Conservation (phyloP, 1,140 invertebrate genomes). For the Drosophila virilis region DNA sequence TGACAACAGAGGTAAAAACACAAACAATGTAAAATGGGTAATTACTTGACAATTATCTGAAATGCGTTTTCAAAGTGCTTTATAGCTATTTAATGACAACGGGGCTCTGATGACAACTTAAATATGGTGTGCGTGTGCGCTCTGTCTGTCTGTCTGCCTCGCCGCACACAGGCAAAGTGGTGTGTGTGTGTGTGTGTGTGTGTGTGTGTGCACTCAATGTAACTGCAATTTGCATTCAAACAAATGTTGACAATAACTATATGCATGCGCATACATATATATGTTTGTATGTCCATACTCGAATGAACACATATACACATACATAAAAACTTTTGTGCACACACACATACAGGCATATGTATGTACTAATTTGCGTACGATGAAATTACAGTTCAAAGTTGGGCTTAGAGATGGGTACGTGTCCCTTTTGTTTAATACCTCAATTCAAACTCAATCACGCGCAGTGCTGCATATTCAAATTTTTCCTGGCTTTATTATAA, state of each 20-base stretch:
- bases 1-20: conserved; percentile 41
- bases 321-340: no score
- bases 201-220: conserved; percentile 25
- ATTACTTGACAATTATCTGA: conserved; percentile 73
- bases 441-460: no score
- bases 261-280: background rate
- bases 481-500: no score
- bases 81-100: conserved; percentile 70
- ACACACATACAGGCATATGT: no score
- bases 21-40: conserved; percentile 66
- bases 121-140: conserved; percentile 30
- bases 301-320: no score
- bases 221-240: conserved; percentile 46
- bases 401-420: background rate
- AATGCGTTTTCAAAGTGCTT: conserved; percentile 69
- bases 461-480: no score
- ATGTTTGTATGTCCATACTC: background rate
- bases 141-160: background rate
- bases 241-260: conserved; percentile 3
- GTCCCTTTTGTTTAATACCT: background rate
- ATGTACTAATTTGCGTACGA: background rate
- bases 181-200: background rate
- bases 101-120: conserved; percentile 73
- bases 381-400: background rate
- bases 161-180: no score